Conservation (phyloP, 2,797 vertebrate genomes). For the Protonibea diacanthus region DNA sequence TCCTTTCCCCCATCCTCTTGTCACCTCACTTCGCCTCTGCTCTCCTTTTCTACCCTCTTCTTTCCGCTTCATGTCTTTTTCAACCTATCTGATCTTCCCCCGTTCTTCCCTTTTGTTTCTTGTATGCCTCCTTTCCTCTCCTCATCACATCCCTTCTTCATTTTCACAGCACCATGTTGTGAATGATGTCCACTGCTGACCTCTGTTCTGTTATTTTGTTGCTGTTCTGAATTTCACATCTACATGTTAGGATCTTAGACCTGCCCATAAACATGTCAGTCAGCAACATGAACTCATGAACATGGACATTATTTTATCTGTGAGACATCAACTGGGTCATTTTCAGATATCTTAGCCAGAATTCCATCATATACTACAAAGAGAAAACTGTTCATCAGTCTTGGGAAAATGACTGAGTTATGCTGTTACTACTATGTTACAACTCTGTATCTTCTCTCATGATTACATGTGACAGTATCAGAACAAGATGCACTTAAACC, state of each 20-base stretch:
- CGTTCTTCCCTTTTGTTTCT: conserved; percentile 2
- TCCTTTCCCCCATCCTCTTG: conserved; percentile 6
- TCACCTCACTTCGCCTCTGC: background rate
- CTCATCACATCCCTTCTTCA: conserved; percentile 10
- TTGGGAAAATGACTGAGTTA: background rate
- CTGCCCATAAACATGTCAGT: background rate
- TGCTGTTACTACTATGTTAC: no score
- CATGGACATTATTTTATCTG: background rate
- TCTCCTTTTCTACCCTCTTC: background rate
- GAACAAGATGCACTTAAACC: conserved; percentile 16
- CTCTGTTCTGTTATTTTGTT: background rate
- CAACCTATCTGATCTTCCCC: background rate
- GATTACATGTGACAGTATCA: conserved; percentile 24
- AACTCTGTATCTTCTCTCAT: conserved; percentile 23
- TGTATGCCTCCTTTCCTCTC: background rate
- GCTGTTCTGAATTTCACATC: background rate
- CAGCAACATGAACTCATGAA: background rate
- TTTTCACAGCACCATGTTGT: conserved; percentile 4
- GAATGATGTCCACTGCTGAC: conserved; percentile 2
- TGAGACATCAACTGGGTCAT: background rate
- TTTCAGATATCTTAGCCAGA: conserved; percentile 21
- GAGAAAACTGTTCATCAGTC: conserved; percentile 28
- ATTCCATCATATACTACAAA: conserved; percentile 5
- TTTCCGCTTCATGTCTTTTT: conserved; percentile 1
- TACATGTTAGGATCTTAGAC: background rate